Evolutionary conservation across 1,140 invertebrate species (phyloP), one percentile per base, ranked within the genome.

Genomic region (Neodiprion virginianus): DNA sequence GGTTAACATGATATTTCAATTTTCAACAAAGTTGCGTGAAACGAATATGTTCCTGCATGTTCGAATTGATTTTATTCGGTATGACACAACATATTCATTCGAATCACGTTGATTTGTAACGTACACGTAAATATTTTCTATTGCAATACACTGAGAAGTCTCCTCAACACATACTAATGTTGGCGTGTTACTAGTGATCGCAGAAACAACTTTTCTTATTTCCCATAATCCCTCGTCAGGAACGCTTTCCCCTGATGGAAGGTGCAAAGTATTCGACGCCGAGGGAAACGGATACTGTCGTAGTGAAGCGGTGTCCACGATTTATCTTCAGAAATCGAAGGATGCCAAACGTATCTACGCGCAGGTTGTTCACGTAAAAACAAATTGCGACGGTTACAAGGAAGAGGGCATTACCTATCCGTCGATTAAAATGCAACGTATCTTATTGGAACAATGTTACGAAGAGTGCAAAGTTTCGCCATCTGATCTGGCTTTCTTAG

Each of bases 151-250:
- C 3, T 89, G 92, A 74, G 93, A 91, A 82, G 93, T 95, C 77
- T 87, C 91, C n/a, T 93, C 93, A 11, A 88, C 17, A 21, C 17
- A 95, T 74, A 92, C 95, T 28, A 93, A 91, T 9, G 93, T 92
- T 23, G 89, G 90, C 28, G 90, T 86, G 81, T 81, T 95, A 7
- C 89, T 91, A 50, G 79, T 94, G n/a, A 92, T 93, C 78, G 92
- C 93, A 7, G 89, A 90, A 69, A 89, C 91, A 40, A 90, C 93
- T 8, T 85, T 92, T 75, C 90, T 94, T 95, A 84, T 72, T 75
- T 83, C 23, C 81, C 86, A 69, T 87, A 95, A 72, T 90, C 88
- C 91, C 48, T 87, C 47, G 90, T 40, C 91, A 94, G 87, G 82
- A 94, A 11, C 28, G 28, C 28, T 40, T 40, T 92, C 91, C 3